Conservation (phyloP, 2,888 invertebrate species). For the Vannuccia rotundouncinata region DNA sequence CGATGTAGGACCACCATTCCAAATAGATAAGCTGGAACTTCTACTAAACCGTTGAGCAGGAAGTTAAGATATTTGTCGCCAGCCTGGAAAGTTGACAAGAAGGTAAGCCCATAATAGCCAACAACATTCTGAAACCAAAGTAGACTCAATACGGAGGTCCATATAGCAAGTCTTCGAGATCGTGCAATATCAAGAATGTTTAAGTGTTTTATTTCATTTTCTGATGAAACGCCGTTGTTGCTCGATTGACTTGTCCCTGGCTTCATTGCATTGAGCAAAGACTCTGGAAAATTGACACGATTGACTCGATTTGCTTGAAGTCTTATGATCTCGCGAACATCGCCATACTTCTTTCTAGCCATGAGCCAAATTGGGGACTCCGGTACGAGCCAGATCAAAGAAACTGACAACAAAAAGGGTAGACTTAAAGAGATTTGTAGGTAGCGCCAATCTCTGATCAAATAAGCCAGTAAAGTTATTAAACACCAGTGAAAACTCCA, state of each 20-base stretch:
- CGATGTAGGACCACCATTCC: neutral
- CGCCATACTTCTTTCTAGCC: neutral
- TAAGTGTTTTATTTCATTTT: neutral
- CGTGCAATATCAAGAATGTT: neutral
- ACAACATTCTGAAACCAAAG: conserved; percentile 8
- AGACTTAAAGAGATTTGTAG: neutral
- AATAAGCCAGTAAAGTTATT: neutral
- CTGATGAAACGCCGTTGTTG: neutral
- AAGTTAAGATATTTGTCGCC: neutral
- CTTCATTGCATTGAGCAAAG: conserved; percentile 3
- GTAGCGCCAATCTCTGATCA: neutral
- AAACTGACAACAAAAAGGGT: neutral
- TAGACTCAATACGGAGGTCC: neutral
- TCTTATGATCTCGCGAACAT: neutral
- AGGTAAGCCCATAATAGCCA: neutral
- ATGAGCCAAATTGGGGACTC: neutral
- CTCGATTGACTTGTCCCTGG: neutral
- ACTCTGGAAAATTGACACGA: neutral
- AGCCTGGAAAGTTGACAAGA: neutral
- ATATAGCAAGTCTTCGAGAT: neutral
- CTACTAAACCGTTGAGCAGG: neutral
- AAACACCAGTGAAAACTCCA: neutral
- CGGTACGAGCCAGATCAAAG: neutral
- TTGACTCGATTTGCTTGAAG: conserved; percentile 17
- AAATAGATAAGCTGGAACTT: neutral